Conservation (phyloP, 2,797 vertebrate species). For the Gymnoscopelus microlampas region DNA sequence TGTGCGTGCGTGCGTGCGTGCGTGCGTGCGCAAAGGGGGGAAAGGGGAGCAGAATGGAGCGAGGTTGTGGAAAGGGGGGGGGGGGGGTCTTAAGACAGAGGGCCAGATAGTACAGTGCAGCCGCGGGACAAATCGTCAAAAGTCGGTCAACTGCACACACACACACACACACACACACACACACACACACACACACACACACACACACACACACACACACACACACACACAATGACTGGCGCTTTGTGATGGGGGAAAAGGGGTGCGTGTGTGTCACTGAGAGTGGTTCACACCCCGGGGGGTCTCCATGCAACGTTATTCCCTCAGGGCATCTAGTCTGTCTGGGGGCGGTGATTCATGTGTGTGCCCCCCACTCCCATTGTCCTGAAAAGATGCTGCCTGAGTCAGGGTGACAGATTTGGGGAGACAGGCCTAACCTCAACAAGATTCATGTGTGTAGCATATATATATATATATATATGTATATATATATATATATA, state of each 20-base stretch:
- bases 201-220: slow-evolving; percentile 14
- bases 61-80: not conserved
- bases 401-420: slow-evolving; percentile 73
- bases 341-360: slow-evolving; percentile 13
- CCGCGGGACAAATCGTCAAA: slow-evolving; percentile 71
- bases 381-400: slow-evolving; percentile 68
- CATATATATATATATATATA: not conserved
- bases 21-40: not conserved
- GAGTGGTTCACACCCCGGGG: slow-evolving; percentile 49
- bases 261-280: slow-evolving; percentile 42
- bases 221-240: slow-evolving; percentile 15
- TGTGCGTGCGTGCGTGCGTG: slow-evolving; percentile 1
- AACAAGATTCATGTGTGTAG: too few species aligned
- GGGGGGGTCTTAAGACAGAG: slow-evolving; percentile 60
- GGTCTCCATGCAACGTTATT: slow-evolving; percentile 59
- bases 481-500: not conserved
- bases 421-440: slow-evolving; percentile 57
- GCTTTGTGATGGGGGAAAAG: slow-evolving; percentile 63
- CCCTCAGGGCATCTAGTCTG: slow-evolving; percentile 66
- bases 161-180: slow-evolving; percentile 31
- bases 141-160: slow-evolving; percentile 78
- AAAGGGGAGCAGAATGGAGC: not conserved
- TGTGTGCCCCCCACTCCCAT: slow-evolving; percentile 48
- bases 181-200: slow-evolving; percentile 48
- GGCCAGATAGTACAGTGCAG: slow-evolving; percentile 72